phyloP scores from a whole-genome alignment of 2,113 vertebrate genomes.

The Podocnemis expansa region DNA sequence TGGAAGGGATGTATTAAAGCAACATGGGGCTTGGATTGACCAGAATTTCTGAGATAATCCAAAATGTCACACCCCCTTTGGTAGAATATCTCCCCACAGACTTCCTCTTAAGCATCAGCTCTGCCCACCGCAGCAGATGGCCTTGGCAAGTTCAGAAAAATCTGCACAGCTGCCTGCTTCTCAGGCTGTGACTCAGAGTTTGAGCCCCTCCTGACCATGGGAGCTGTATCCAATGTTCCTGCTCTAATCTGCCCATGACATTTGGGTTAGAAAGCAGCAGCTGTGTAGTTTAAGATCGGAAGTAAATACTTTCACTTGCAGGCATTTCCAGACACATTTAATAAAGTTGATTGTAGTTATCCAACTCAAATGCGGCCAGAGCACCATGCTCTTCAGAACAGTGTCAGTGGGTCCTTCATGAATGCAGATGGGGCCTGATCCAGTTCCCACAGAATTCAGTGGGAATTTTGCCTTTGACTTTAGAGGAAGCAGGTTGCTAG shows the following conservation, averaged over 20 bases:
- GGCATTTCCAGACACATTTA: neutral
- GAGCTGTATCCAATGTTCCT: neutral
- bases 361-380: neutral
- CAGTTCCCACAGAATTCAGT: neutral
- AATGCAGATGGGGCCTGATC: neutral
- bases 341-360: neutral
- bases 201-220: fast-evolving
- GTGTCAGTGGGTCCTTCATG: neutral
- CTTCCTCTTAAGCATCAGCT: fast-evolving
- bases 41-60: neutral
- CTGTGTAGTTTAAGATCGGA: neutral
- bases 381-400: neutral
- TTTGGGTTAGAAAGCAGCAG: neutral
- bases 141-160: neutral
- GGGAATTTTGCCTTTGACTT: neutral
- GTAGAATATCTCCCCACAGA: neutral
- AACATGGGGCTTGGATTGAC: neutral
- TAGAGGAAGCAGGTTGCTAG: neutral
- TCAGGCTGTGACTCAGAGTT: fast-evolving
- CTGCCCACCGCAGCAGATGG: fast-evolving
- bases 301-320: neutral
- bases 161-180: fast-evolving
- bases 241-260: neutral
- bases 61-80: neutral
- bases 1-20: neutral